Percentiles rank a stretch among this genome's conserved stretches.
These are phyloP conservation scores for Drosophila oshimai DNA, from an alignment of 1,140 invertebrate species.

Conservation along the genomic window DNA sequence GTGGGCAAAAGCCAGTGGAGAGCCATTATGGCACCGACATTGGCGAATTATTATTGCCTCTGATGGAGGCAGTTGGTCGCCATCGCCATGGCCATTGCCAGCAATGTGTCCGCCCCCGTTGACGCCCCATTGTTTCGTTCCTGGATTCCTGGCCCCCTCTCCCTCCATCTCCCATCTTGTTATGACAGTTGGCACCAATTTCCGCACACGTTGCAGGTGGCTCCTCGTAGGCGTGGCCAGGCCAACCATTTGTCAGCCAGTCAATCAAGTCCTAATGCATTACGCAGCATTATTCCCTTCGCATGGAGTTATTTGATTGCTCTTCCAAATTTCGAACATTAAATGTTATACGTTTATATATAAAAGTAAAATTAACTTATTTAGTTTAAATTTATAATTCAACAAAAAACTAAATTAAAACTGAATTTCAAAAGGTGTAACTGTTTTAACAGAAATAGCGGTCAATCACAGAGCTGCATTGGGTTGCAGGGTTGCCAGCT, in stretches of 20 bases:
- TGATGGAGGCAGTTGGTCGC: conserved; percentile 60
- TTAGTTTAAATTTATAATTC: no score
- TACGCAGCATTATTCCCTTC: background rate
- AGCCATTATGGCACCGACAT: conserved; percentile 74
- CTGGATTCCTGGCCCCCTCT: no score
- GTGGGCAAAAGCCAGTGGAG: conserved; percentile 41
- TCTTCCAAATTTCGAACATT: background rate
- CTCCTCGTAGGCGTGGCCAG: conserved; percentile 8
- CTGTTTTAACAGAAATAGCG: background rate
- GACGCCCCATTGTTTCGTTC: conserved; percentile 2
- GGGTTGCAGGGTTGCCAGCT: background rate
- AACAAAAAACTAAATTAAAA: background rate
- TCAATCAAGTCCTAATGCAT: conserved; percentile 48
- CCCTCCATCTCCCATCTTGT: no score
- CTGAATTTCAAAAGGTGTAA: background rate
- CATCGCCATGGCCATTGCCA: no score
- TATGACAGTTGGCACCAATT: conserved; percentile 68
- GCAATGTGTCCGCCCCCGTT: conserved; percentile 2
- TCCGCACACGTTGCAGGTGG: conserved; percentile 51
- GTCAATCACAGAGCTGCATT: background rate
- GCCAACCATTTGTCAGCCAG: conserved; percentile 51
- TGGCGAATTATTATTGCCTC: conserved; percentile 79
- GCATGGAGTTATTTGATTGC: background rate
- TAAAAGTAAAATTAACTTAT: no score
- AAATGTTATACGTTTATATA: no score